Conservation (phyloP, 1,140 invertebrate genomes). For the Procambarus virginalis region DNA sequence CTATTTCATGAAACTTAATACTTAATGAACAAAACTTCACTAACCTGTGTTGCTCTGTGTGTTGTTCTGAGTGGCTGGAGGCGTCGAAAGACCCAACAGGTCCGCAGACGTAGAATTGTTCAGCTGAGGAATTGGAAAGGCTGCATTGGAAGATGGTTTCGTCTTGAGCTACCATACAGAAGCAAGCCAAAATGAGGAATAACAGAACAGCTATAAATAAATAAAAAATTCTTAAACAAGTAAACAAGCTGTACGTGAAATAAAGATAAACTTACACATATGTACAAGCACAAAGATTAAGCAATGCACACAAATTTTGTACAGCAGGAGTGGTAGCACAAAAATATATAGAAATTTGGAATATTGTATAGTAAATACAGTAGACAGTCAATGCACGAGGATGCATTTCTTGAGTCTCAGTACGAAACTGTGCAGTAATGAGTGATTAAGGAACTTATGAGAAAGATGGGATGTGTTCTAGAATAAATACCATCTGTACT, state of each 20-base stretch:
- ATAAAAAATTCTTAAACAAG: background rate
- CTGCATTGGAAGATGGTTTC: background rate
- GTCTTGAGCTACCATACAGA: slow-evolving; percentile 9
- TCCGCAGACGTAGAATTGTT: slow-evolving; percentile 81
- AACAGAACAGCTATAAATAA: background rate
- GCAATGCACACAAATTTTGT: too few species aligned
- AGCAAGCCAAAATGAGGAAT: slow-evolving; percentile 8
- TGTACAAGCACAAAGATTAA: too few species aligned
- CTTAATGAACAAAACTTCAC: background rate
- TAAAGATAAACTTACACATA: background rate
- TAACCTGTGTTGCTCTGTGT: slow-evolving; percentile 70
- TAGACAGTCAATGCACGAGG: too few species aligned
- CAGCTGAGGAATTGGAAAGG: slow-evolving; percentile 37
- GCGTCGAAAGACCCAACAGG: slow-evolving; percentile 88
- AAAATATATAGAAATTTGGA: too few species aligned
- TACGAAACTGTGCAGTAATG: too few species aligned
- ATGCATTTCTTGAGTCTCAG: too few species aligned
- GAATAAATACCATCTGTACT: too few species aligned
- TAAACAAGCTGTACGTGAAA: background rate
- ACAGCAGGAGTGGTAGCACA: too few species aligned
- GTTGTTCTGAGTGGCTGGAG: slow-evolving; percentile 81
- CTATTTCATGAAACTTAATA: too few species aligned
- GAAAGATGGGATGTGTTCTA: too few species aligned
- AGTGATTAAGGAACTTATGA: too few species aligned
- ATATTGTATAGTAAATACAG: too few species aligned